Conservation (phyloP, 2,888 invertebrate species). For the Alentia gelatinosa region DNA sequence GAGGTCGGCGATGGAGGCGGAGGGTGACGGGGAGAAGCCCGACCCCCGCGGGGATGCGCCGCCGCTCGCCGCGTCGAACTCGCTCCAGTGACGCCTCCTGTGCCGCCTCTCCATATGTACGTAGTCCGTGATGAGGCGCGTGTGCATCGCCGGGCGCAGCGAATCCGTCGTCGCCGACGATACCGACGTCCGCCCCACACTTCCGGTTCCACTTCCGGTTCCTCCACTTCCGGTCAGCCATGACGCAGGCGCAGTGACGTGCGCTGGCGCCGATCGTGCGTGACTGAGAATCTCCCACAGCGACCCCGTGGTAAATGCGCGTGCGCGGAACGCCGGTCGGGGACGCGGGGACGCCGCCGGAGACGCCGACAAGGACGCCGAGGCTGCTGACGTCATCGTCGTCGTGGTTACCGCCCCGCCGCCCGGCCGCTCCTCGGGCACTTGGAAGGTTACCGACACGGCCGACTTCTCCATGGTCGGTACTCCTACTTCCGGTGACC, state of each 20-base stretch:
- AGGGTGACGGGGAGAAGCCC: neutral
- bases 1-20: neutral
- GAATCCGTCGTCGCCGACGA: neutral
- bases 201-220: neutral
- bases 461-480: neutral
- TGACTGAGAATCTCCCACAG: conserved; percentile 42
- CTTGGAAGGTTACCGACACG: conserved; percentile 13
- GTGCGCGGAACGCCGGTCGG: neutral
- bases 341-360: neutral
- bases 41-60: neutral
- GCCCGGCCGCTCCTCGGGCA: neutral
- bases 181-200: neutral
- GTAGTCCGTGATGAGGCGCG: conserved; percentile 18
- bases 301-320: conserved; percentile 31
- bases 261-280: neutral
- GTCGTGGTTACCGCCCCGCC: neutral
- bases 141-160: neutral
- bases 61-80: conserved; percentile 25
- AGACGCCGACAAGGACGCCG: neutral
- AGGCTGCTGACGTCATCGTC: neutral
- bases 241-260: neutral
- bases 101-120: conserved; percentile 32
- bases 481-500: neutral
- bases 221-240: neutral
- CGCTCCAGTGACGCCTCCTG: conserved; percentile 23